Evolutionary conservation across 2,888 invertebrate species (phyloP).

Genomic region (Schizotus pectinicornis): DNA sequence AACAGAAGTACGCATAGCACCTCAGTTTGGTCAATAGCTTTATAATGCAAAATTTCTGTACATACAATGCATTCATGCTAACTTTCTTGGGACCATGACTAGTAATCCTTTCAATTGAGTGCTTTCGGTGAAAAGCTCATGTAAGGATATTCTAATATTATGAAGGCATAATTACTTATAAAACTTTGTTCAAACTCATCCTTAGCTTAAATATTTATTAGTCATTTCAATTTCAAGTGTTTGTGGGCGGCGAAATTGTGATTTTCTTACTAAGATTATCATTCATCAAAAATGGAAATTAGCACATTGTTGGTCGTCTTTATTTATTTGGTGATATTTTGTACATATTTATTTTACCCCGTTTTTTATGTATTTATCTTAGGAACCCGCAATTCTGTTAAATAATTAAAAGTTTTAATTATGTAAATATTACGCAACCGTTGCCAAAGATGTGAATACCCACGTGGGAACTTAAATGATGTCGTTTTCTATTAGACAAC

Average conservation of each 20-base stretch:
- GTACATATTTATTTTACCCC: constrained; percentile 35
- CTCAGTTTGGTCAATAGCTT: constrained; percentile 2
- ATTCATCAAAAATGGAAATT: neutral
- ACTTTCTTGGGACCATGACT: neutral
- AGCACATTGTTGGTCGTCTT: neutral
- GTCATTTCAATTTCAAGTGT: too few species aligned
- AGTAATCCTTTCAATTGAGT: neutral
- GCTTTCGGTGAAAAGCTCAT: neutral
- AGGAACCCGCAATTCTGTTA: too few species aligned
- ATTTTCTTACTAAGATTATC: neutral
- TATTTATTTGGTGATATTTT: constrained; percentile 27
- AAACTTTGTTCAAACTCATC: neutral
- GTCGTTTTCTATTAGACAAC: constrained; percentile 24
- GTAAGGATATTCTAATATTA: too few species aligned
- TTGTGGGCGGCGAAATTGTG: neutral
- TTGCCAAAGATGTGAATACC: constrained; percentile 48
- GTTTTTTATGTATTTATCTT: constrained; percentile 18
- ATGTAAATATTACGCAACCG: constrained; percentile 43
- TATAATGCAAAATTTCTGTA: constrained; percentile 1
- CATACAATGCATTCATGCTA: neutral
- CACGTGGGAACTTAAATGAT: constrained; percentile 34
- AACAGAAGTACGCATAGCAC: neutral
- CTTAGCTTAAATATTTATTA: too few species aligned
- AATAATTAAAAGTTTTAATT: constrained; percentile 17
- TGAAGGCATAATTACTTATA: neutral